These are phyloP conservation scores for Leucoptera coffeella DNA, from an alignment of 2,888 invertebrate genomes.

Conservation along the genomic window DNA sequence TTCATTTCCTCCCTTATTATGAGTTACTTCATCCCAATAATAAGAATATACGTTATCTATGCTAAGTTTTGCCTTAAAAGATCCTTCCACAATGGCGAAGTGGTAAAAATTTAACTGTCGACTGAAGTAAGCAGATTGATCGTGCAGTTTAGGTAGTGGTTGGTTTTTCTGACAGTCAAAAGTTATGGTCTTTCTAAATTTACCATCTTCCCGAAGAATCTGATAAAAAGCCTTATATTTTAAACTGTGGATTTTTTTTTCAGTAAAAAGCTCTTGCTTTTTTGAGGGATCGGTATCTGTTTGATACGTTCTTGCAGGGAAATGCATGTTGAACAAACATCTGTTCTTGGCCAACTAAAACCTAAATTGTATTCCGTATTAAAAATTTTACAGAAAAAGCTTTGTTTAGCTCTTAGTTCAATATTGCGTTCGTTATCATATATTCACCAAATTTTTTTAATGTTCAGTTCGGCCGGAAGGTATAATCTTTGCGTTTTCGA, in stretches of 20 bases:
- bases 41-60: too few species aligned
- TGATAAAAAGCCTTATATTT: constrained; percentile 11
- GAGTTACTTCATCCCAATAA: too few species aligned
- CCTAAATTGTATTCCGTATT: constrained; percentile 10
- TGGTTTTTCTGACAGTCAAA: constrained; percentile 17
- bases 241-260: constrained; percentile 10
- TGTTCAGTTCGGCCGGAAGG: constrained; percentile 8
- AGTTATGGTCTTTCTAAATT: constrained; percentile 9
- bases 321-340: constrained; percentile 11
- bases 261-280: constrained; percentile 8
- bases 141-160: constrained; percentile 2
- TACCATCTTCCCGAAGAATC: constrained; percentile 8
- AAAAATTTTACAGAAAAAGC: constrained; percentile 10
- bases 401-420: constrained; percentile 5
- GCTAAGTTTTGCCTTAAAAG: background rate
- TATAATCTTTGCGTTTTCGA: constrained; percentile 7
- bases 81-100: constrained; percentile 2
- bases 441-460: constrained; percentile 7
- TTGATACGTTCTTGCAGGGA: constrained; percentile 11
- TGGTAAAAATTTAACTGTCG: constrained; percentile 3
- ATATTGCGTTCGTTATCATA: constrained; percentile 4
- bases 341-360: constrained; percentile 10
- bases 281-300: constrained; percentile 9
- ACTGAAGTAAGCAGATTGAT: constrained; percentile 3
- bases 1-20: too few species aligned